Percentiles rank a stretch among this genome's conserved stretches.
These are phyloP conservation scores for Aplocera efformata DNA, from an alignment of 2,888 invertebrate genomes.

Conservation along the genomic window DNA sequence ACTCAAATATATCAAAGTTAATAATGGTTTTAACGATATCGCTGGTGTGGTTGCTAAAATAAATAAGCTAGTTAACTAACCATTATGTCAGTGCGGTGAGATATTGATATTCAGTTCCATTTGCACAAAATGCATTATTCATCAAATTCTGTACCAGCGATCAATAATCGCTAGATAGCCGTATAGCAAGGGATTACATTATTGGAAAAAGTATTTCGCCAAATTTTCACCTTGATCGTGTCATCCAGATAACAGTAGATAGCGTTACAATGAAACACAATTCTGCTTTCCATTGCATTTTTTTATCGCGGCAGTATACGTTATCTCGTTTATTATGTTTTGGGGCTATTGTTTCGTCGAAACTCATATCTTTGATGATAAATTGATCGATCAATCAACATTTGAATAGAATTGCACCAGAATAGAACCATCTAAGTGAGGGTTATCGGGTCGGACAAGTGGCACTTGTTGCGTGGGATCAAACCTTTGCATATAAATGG, in stretches of 20 bases:
- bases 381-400: slow-evolving; percentile 34
- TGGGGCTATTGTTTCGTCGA: slow-evolving; percentile 21
- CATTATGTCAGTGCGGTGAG: slow-evolving; percentile 1
- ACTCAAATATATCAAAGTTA: slow-evolving; percentile 24
- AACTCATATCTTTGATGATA: slow-evolving; percentile 23
- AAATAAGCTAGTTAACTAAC: slow-evolving; percentile 5
- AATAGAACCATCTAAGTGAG: slow-evolving; percentile 13
- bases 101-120: slow-evolving; percentile 3
- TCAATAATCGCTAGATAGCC: neutral
- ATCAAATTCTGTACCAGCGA: too few species aligned
- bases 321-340: slow-evolving; percentile 27
- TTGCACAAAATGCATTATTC: too few species aligned
- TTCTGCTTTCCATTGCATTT: slow-evolving; percentile 26
- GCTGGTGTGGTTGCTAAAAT: neutral
- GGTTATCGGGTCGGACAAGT: slow-evolving; percentile 44
- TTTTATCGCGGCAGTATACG: slow-evolving; percentile 18
- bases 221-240: slow-evolving; percentile 16
- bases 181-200: neutral
- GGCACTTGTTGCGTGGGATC: slow-evolving; percentile 68
- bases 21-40: slow-evolving; percentile 9
- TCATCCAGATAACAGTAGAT: slow-evolving; percentile 26
- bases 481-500: slow-evolving; percentile 54
- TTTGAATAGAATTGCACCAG: slow-evolving; percentile 27
- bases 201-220: slow-evolving; percentile 4
- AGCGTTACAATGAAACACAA: slow-evolving; percentile 22